Base-by-base conservation (phyloP, 2,797 vertebrate species). In the Cuculus canorus region DNA sequence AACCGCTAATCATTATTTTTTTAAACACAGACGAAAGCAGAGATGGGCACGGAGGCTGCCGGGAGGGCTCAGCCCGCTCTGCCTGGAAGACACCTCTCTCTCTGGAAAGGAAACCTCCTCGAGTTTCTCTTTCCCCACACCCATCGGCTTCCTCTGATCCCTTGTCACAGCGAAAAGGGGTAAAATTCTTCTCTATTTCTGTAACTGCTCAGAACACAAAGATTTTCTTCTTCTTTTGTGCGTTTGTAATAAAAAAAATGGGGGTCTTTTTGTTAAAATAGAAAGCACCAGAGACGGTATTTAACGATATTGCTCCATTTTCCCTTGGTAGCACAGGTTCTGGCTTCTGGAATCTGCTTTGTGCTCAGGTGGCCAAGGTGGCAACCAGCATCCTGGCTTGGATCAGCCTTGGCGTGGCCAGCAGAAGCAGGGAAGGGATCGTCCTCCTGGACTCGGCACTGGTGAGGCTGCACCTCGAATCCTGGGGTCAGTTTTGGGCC, bases 101-200 rank as follows among this genome's bases (percentile, higher is more conserved):
- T 75, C 27, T 60, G 73, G 78, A 76, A 90, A 86, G 78, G 90
- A 96, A 95, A 91, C 82, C 68, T 66, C 80, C 53, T 54, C 0
- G 7, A 88, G 88, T 89, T 92, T 95, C 94, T 89, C 70, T 78
- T 88, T 63, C 80, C 93, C 37, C 82, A 25, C 50, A 61, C 50
- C 60, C 79, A 75, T 54, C 47, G 30, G 56, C 48, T 81, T 64
- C 63, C 43, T 48, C 41, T 3, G 19, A 64, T 61, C 52, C 63
- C 72, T 32, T 3, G 13, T 57, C 53, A 14, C 54, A 69, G 76
- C 9, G 50, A 47, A 30, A 75, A 43, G 50, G 16, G n/a, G 37
- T 15, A 59, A 43, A 94, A 69, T 3, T 5, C 1, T 33, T 64
- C 47, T 56, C 5, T 50, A 8, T 32, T 60, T 64, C 48, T 70